phyloP scores from a whole-genome alignment of 30 jellyfish, hydroid and myxozoan genomes.

The Aurelia coerulea region DNA sequence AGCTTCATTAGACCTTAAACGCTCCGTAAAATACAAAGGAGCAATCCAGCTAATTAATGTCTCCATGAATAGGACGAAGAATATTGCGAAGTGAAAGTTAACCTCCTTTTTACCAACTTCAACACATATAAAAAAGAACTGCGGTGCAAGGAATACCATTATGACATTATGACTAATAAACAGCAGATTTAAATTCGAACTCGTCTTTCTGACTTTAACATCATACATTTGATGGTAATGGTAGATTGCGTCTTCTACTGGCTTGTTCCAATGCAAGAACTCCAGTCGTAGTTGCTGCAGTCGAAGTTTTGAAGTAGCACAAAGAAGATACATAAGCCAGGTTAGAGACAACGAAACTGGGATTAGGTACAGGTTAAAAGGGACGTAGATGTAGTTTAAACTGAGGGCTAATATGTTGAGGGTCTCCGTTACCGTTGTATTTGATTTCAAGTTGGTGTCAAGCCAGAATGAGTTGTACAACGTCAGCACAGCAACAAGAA shows the following conservation, averaged over 20 bases:
- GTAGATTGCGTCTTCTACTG: constrained; percentile 31
- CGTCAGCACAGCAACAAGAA: neutral
- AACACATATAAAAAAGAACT: constrained; percentile 2
- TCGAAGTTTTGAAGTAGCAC: constrained; percentile 6
- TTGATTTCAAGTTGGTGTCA: neutral
- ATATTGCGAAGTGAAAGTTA: neutral
- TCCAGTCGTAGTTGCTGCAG: constrained; percentile 2
- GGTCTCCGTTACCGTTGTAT: neutral
- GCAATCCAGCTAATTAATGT: constrained; percentile 18
- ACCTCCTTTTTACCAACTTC: constrained; percentile 1
- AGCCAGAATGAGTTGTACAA: constrained; percentile 8
- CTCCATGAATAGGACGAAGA: neutral
- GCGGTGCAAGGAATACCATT: constrained; percentile 36
- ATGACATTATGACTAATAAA: constrained; percentile 24
- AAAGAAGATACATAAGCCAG: constrained; percentile 41
- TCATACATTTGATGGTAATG: constrained; percentile 9
- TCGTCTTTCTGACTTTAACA: neutral
- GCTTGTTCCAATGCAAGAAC: constrained; percentile 17
- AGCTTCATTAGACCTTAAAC: constrained; percentile 26
- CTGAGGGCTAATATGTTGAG: neutral
- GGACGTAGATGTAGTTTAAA: neutral
- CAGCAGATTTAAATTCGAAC: neutral
- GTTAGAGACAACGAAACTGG: constrained; percentile 8
- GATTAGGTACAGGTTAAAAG: neutral
- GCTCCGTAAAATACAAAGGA: constrained; percentile 47